Evolutionary conservation across 2,113 vertebrate genomes (phyloP).

Genomic region (Echinops telfairi): DNA sequence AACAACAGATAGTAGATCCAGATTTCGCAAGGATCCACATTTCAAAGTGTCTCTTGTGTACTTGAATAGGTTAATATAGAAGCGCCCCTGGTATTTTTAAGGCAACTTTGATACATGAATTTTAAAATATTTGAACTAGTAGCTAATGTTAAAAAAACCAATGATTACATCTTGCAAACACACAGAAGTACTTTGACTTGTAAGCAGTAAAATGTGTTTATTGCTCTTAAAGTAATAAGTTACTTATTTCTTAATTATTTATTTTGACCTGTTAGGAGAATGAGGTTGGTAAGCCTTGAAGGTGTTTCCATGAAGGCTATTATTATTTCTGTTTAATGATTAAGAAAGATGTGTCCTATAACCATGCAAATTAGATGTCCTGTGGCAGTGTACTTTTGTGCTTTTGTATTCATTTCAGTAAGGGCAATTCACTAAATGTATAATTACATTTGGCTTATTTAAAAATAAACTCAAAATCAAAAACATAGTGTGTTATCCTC

Average conservation of each 20-base stretch:
- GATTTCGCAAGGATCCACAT: not conserved
- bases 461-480: constrained; percentile 11
- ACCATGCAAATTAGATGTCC: not conserved
- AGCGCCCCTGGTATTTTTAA: constrained; percentile 11
- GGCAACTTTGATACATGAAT: not conserved
- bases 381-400: not conserved
- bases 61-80: not conserved
- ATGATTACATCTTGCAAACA: not conserved
- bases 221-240: not conserved
- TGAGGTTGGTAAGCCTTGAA: not conserved
- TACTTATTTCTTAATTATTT: not conserved
- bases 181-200: constrained; percentile 15
- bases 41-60: not conserved
- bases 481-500: not conserved
- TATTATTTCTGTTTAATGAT: not conserved
- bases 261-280: not conserved
- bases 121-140: constrained; percentile 30
- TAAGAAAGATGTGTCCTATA: not conserved
- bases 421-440: constrained; percentile 27
- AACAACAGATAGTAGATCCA: not conserved
- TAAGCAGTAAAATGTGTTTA: constrained; percentile 34
- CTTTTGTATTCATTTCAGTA: not conserved
- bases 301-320: not conserved
- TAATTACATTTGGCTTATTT: constrained; percentile 42
- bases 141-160: constrained; percentile 19